Base-by-base conservation (phyloP, 2,888 invertebrate species). In the Arctia plantaginis region DNA sequence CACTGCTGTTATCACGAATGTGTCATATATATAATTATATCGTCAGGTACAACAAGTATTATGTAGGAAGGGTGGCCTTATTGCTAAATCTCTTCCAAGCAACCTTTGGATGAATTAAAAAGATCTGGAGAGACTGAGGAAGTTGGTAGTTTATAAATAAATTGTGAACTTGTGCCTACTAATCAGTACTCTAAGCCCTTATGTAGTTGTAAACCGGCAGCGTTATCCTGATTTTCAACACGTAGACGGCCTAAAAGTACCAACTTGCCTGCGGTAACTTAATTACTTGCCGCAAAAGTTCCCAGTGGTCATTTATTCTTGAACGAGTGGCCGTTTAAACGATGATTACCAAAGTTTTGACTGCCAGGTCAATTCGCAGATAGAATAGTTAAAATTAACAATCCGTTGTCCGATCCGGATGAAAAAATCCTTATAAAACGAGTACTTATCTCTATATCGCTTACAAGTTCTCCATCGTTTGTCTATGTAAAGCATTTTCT, bases 341-440 rank as follows among this genome's bases (percentile, higher is more conserved):
- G 82, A 88, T 91, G 92, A 91, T 94, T 92, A 91, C 85, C 84
- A 88, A 93, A 92, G 90, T 92, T 93, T 88, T 76, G 79, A 83
- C 85, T 84, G 74, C 76, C 73, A 76, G 78, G 75, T 70, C 77
- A 75, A 66, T 55, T 77, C 59, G 23, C 65, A 76, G 76, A 80
- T 82, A 81, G 79, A 85, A 80, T 80, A 82, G 78, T 75, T 74
- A 68, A 77, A 77, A 77, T n/a, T 77, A 73, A 30, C 62, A 73
- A 80, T 77, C 74, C 72, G 77, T 80, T 75, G 75, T 80, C 71
- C 65, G n/a, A n/a, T n/a, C n/a, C n/a, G n/a, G n/a, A n/a, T n/a
- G n/a, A 35, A 35, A 35, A 35, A 35, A 35, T 35, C 35, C 35
- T 4, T n/a, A n/a, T n/a, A n/a, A n/a, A n/a, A n/a, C n/a, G n/a